Conservation (phyloP, 1,140 invertebrate genomes). For the Bombyx mori region DNA sequence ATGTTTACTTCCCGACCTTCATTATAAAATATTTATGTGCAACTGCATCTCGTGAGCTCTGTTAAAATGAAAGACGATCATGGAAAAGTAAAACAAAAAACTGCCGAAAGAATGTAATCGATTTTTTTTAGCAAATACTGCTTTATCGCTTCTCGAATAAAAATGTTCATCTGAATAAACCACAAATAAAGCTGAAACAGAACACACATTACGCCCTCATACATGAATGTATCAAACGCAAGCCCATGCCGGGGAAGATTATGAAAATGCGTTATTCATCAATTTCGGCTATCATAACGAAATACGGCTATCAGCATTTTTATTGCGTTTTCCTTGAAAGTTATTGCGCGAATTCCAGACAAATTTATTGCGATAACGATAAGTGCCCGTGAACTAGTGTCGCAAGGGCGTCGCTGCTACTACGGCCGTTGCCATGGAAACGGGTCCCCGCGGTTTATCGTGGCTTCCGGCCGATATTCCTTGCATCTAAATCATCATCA, state of each 20-base stretch:
- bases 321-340: constrained; percentile 46
- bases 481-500: constrained; percentile 69
- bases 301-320: constrained; percentile 42
- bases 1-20: constrained; percentile 32
- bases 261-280: constrained; percentile 1
- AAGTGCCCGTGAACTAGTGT: constrained; percentile 61
- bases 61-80: too few relatives aligned
- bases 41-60: too few relatives aligned
- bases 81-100: too few relatives aligned
- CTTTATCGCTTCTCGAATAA: too few relatives aligned
- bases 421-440: constrained; percentile 41
- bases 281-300: constrained; percentile 23
- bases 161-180: not conserved
- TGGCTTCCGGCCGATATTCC: constrained; percentile 52
- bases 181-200: too few relatives aligned
- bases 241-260: not conserved
- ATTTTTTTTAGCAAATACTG: too few relatives aligned
- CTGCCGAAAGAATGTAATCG: too few relatives aligned
- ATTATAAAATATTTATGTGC: too few relatives aligned
- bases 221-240: too few relatives aligned
- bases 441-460: constrained; percentile 44
- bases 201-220: too few relatives aligned
- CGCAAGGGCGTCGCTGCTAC: constrained; percentile 31
- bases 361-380: constrained; percentile 66
- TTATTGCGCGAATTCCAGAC: constrained; percentile 56